Evolutionary conservation across 1,140 invertebrate genomes (phyloP).

Genomic region (Lordiphosa collinella): DNA sequence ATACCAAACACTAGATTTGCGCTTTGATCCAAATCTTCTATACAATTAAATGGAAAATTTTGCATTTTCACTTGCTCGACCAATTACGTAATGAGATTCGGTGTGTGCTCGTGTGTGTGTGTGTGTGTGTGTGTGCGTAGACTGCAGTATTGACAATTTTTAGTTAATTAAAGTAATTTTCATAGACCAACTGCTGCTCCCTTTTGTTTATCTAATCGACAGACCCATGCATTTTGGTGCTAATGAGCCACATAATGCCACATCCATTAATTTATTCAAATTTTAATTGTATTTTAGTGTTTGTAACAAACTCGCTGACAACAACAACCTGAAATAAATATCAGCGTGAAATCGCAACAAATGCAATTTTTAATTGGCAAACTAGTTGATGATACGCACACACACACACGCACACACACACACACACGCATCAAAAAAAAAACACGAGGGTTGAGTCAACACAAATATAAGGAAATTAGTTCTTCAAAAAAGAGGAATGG

Average conservation of each 20-base stretch:
- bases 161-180: conserved; percentile 65
- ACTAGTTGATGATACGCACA: conserved; percentile 17
- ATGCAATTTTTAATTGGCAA: conserved; percentile 66
- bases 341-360: conserved; percentile 54
- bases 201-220: conserved; percentile 53
- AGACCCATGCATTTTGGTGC: conserved; percentile 39
- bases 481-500: too few relatives aligned
- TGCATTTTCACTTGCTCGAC: neutral
- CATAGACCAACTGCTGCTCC: neutral
- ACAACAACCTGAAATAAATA: conserved; percentile 15
- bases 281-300: conserved; percentile 52
- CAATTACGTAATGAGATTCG: conserved; percentile 47
- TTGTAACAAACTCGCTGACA: conserved; percentile 6
- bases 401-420: conserved; percentile 11
- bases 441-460: neutral
- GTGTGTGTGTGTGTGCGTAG: neutral
- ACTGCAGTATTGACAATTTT: conserved; percentile 59
- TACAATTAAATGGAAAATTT: conserved; percentile 12
- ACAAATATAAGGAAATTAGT: too few relatives aligned
- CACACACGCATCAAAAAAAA: neutral
- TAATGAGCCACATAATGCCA: conserved; percentile 69
- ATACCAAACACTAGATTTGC: neutral
- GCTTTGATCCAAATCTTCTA: conserved; percentile 7
- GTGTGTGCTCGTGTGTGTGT: too few relatives aligned
- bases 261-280: conserved; percentile 58